phyloP scores from a whole-genome alignment of 2,888 invertebrate genomes.

The Drosophila seclusa region DNA sequence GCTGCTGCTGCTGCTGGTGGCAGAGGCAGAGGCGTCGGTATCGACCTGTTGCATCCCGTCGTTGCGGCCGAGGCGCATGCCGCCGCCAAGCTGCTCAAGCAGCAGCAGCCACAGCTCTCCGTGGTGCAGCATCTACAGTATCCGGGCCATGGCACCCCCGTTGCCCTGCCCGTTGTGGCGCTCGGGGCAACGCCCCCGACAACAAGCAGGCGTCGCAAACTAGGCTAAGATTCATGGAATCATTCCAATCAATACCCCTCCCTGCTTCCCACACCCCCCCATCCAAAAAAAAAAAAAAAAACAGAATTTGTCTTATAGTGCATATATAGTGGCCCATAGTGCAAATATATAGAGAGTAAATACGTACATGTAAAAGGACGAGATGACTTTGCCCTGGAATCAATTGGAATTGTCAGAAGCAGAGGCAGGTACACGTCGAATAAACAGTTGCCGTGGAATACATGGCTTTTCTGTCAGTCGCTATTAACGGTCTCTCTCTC shows the following conservation, averaged over 20 bases:
- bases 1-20: slow-evolving; percentile 16
- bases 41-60: slow-evolving; percentile 50
- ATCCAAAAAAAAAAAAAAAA: slow-evolving; percentile 7
- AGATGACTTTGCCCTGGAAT: background rate
- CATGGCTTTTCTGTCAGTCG: background rate
- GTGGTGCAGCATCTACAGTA: slow-evolving; percentile 75
- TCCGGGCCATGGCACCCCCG: slow-evolving; percentile 58
- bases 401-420: background rate
- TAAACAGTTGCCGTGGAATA: background rate
- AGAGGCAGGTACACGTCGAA: background rate
- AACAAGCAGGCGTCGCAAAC: slow-evolving; percentile 63
- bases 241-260: slow-evolving; percentile 53
- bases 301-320: slow-evolving; percentile 35
- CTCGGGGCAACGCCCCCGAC: slow-evolving; percentile 32
- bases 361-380: background rate
- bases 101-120: slow-evolving; percentile 75
- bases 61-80: slow-evolving; percentile 54
- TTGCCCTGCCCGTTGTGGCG: slow-evolving; percentile 66
- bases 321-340: slow-evolving; percentile 40
- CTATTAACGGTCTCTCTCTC: background rate
- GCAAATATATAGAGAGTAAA: slow-evolving; percentile 53
- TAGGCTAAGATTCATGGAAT: slow-evolving; percentile 50
- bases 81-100: slow-evolving; percentile 72
- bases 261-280: slow-evolving; percentile 35
- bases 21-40: slow-evolving; percentile 2